A percentile compares a stretch with the other conserved stretches of the same genome.
Evolutionary conservation across 2,113 vertebrate species (phyloP).

Genomic region (Ceuthmochares aereus): DNA sequence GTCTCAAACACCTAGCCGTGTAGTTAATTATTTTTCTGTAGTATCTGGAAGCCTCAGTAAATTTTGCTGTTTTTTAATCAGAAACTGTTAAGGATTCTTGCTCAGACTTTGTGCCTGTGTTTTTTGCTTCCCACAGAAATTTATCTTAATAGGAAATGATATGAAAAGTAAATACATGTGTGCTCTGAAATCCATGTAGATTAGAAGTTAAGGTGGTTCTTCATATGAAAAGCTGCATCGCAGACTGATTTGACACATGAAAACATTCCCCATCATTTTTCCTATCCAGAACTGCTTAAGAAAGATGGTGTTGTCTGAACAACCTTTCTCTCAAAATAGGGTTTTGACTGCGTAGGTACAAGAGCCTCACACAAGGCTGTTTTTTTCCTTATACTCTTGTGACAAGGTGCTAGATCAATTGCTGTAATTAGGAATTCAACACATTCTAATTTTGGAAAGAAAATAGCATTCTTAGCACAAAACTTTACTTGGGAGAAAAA

Average conservation of each 20-base stretch:
- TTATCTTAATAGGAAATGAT: not conserved
- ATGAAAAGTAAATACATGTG: not conserved
- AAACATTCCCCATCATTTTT: not conserved
- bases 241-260: not conserved
- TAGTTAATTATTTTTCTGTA: constrained; percentile 58
- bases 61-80: constrained; percentile 29
- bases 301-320: not conserved
- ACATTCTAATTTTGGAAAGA: constrained; percentile 11
- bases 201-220: not conserved
- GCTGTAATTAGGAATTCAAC: constrained; percentile 19
- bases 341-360: not conserved
- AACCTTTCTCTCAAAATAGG: not conserved
- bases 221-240: not conserved
- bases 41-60: constrained; percentile 6
- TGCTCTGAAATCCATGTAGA: not conserved
- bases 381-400: not conserved
- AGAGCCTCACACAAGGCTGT: not conserved
- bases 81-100: not conserved
- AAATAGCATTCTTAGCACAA: not conserved
- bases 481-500: not conserved
- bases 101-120: not conserved
- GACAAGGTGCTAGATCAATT: not conserved
- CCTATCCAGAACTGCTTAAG: not conserved
- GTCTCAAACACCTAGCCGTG: constrained; percentile 31
- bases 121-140: not conserved